phyloP scores from a whole-genome alignment of 2,113 vertebrate genomes.

The Gila orcuttii region DNA sequence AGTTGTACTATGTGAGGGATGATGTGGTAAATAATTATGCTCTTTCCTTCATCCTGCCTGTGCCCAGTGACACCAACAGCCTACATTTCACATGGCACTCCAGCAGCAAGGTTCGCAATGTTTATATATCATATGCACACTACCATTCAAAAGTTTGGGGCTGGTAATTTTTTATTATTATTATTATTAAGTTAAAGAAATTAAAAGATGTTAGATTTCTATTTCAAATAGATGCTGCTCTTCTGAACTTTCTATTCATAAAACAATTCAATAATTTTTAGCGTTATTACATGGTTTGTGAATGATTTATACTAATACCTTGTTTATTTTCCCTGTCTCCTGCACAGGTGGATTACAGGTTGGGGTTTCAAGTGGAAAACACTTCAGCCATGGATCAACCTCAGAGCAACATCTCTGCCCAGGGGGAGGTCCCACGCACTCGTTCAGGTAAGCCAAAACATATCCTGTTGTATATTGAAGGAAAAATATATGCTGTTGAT shows the following conservation, averaged over 20 bases:
- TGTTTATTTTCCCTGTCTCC: background rate
- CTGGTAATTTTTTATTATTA: too few species aligned
- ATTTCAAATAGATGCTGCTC: too few species aligned
- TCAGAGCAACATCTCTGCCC: conserved; percentile 88
- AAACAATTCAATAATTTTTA: too few species aligned
- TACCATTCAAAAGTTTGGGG: background rate
- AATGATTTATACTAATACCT: background rate
- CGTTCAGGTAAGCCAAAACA: conserved; percentile 84
- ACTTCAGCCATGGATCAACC: conserved; percentile 88
- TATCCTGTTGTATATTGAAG: background rate
- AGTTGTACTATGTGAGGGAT: conserved; percentile 95
- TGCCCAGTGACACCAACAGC: conserved; percentile 92
- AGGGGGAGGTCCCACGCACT: conserved; percentile 88
- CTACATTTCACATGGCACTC: conserved; percentile 96
- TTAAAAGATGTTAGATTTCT: background rate
- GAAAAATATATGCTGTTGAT: background rate
- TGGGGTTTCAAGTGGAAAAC: conserved; percentile 93
- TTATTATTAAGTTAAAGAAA: background rate
- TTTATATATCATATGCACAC: background rate
- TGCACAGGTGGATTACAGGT: conserved; percentile 89
- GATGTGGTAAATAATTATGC: conserved; percentile 92
- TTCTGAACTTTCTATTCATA: too few species aligned
- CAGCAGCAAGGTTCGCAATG: conserved; percentile 81
- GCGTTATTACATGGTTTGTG: background rate
- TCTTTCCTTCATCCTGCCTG: conserved; percentile 91